These are phyloP conservation scores for Branchinecta sandiegonensis DNA, from an alignment of 2,888 invertebrate genomes.

Conservation along the genomic window DNA sequence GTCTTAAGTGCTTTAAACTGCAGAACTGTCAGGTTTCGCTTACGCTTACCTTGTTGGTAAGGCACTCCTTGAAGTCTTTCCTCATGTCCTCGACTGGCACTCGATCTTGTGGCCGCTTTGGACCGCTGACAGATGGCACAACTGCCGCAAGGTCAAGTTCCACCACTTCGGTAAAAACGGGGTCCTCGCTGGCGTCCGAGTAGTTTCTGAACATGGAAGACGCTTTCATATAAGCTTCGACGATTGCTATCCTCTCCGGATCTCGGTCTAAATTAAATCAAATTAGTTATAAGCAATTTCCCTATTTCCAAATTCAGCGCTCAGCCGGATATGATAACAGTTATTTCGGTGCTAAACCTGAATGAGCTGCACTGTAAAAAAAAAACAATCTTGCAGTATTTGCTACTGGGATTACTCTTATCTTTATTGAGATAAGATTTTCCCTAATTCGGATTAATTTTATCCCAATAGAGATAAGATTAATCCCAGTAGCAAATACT, in stretches of 20 bases:
- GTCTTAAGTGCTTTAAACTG: neutral
- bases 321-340: too few species aligned
- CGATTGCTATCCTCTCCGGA: constrained; percentile 54
- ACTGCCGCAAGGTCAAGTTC: constrained; percentile 73
- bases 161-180: constrained; percentile 61
- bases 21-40: neutral
- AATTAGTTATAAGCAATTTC: neutral
- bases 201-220: constrained; percentile 75
- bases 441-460: too few species aligned
- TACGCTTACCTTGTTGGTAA: constrained; percentile 63
- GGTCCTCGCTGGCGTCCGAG: constrained; percentile 56
- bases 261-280: constrained; percentile 51
- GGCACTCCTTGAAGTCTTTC: constrained; percentile 65
- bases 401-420: too few species aligned
- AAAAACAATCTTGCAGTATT: too few species aligned
- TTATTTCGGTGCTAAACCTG: too few species aligned
- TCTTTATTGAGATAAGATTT: too few species aligned
- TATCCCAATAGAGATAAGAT: too few species aligned
- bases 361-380: too few species aligned
- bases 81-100: constrained; percentile 84
- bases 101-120: constrained; percentile 91
- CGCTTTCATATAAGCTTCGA: constrained; percentile 64
- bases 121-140: constrained; percentile 88
- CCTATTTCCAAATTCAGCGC: too few species aligned
- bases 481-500: too few species aligned